Conservation (phyloP, 2,797 vertebrate genomes). For the Sebastes flavidus region DNA sequence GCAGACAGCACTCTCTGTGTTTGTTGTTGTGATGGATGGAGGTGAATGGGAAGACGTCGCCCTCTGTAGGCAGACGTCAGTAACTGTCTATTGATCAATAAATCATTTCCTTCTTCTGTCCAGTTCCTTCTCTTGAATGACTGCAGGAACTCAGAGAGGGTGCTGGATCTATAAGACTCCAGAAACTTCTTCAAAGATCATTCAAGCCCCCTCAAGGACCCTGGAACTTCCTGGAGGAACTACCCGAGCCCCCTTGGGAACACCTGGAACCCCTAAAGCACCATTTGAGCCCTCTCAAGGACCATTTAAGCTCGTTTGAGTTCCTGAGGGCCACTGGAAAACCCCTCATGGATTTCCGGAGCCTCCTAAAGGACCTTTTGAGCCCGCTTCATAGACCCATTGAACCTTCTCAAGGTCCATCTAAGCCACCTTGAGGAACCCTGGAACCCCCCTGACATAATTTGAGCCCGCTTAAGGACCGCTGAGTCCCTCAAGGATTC, state of each 20-base stretch:
- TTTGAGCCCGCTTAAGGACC: no score
- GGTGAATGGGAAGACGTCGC: background rate
- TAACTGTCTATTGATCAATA: background rate
- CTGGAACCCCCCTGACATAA: no score
- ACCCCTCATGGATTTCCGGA: background rate
- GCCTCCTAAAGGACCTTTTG: background rate
- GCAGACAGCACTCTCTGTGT: no score
- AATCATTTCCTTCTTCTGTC: no score
- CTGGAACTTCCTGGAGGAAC: background rate
- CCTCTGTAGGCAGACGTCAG: background rate
- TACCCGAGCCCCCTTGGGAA: no score
- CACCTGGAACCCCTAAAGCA: background rate
- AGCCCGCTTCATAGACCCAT: no score
- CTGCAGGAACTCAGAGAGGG: no score
- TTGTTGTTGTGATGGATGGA: background rate
- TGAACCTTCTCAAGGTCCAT: no score
- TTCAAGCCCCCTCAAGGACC: background rate
- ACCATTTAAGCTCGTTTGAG: background rate
- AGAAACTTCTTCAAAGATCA: background rate
- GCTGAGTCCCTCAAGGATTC: background rate
- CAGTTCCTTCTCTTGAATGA: no score
- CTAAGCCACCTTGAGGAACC: no score
- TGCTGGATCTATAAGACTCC: no score
- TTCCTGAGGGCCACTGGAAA: background rate
- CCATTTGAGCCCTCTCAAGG: background rate